Evolutionary conservation across 2,113 vertebrate species (phyloP).

Genomic region (Hypomesus transpacificus): DNA sequence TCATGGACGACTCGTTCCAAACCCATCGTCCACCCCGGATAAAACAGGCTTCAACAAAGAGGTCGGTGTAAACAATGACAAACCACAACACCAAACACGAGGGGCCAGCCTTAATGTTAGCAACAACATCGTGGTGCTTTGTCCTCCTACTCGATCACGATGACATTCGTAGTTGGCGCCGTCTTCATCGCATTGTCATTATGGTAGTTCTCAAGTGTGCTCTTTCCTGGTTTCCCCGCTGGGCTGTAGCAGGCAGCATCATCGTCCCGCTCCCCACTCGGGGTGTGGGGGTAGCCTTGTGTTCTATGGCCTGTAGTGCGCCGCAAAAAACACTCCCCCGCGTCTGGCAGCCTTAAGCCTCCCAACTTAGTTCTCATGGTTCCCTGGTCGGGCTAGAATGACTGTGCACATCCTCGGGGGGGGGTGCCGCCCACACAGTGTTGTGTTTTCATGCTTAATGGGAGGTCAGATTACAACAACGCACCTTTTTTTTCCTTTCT

Average conservation of each 20-base stretch:
- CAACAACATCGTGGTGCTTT: neutral
- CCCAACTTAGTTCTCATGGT: slow-evolving; percentile 67
- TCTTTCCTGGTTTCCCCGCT: no score
- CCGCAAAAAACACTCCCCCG: slow-evolving; percentile 33
- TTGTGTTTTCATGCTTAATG: slow-evolving; percentile 71
- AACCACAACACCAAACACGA: neutral
- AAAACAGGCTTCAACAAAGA: neutral
- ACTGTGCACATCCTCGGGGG: slow-evolving; percentile 58
- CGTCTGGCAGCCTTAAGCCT: slow-evolving; percentile 48
- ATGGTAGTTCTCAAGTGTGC: no score
- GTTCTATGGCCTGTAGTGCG: neutral
- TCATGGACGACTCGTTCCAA: neutral
- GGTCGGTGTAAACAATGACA: neutral
- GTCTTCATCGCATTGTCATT: no score
- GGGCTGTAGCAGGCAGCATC: no score
- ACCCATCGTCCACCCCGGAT: neutral
- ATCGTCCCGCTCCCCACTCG: no score
- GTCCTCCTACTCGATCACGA: neutral
- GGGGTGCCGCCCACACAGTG: slow-evolving; percentile 66
- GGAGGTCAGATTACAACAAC: slow-evolving; percentile 59
- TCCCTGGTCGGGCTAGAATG: slow-evolving; percentile 57
- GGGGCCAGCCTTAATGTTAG: neutral
- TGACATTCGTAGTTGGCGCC: no score
- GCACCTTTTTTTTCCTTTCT: neutral
- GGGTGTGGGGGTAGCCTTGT: neutral